phyloP scores from a whole-genome alignment of 2,888 invertebrate species.

The Leptopterna dolabrata region DNA sequence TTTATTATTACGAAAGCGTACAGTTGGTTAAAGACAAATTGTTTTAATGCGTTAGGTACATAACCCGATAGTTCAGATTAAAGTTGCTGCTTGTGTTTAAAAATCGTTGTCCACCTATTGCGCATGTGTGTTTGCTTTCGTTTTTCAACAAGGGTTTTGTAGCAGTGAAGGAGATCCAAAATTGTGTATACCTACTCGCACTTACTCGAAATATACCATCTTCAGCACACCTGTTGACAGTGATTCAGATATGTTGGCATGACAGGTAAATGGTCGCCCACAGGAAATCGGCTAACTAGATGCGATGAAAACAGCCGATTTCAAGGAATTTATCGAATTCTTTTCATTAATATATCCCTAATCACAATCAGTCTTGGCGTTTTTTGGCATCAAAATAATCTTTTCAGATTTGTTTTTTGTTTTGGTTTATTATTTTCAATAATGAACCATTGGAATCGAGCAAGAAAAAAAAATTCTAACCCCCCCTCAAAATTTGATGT shows the following conservation, averaged over 20 bases:
- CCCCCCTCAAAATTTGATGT: no score
- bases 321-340: no score
- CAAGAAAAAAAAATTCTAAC: no score
- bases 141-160: neutral
- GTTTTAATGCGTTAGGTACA: neutral
- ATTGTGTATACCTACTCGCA: neutral
- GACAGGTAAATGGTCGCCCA: no score
- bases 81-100: neutral
- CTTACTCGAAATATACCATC: neutral
- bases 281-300: no score
- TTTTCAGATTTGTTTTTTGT: no score
- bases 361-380: no score
- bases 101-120: neutral
- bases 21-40: neutral
- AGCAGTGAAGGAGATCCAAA: constrained; percentile 3
- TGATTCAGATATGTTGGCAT: neutral
- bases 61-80: neutral
- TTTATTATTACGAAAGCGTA: neutral
- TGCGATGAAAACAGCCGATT: no score
- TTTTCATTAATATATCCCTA: no score
- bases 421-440: no score
- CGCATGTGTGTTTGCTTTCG: neutral
- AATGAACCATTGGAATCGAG: no score
- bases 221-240: neutral
- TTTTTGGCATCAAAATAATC: no score